Conservation (phyloP, 2,888 invertebrate species). For the Microdon myrmicae region DNA sequence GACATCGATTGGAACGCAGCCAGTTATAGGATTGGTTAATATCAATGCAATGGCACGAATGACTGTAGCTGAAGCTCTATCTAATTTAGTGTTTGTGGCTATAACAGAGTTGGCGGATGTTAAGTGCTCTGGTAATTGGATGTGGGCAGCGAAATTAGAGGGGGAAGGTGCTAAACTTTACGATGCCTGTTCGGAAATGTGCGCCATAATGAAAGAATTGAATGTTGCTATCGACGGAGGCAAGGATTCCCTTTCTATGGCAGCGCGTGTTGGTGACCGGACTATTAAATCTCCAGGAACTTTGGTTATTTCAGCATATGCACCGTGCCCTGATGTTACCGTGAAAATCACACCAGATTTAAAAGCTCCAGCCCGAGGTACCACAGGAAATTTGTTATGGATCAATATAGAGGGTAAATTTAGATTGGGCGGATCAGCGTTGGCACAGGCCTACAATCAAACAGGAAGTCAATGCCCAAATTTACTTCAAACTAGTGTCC, state of each 20-base stretch:
- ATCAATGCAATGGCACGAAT: slow-evolving; percentile 90
- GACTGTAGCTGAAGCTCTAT: slow-evolving; percentile 93
- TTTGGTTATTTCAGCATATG: slow-evolving; percentile 95
- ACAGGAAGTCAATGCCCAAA: slow-evolving; percentile 85
- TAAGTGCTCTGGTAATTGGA: slow-evolving; percentile 99
- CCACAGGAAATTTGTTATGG: slow-evolving; percentile 77
- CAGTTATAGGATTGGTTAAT: slow-evolving; percentile 83
- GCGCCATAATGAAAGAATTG: slow-evolving; percentile 81
- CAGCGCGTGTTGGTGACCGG: slow-evolving; percentile 81
- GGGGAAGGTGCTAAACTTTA: slow-evolving; percentile 91
- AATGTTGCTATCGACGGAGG: slow-evolving; percentile 95
- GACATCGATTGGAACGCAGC: slow-evolving; percentile 96
- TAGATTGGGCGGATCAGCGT: slow-evolving; percentile 89
- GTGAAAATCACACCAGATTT: slow-evolving; percentile 91
- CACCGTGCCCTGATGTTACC: slow-evolving; percentile 90
- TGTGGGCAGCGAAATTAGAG: slow-evolving; percentile 98
- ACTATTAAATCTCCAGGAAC: slow-evolving; percentile 85
- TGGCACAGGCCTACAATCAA: slow-evolving; percentile 91
- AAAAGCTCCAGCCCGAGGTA: slow-evolving; percentile 73
- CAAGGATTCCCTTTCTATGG: slow-evolving; percentile 98
- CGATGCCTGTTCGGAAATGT: slow-evolving; percentile 89
- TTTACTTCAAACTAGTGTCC: slow-evolving; percentile 74
- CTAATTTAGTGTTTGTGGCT: slow-evolving; percentile 85
- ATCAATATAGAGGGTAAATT: slow-evolving; percentile 82
- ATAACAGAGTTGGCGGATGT: slow-evolving; percentile 81